Base-by-base conservation (phyloP, 2,888 invertebrate genomes). In the Pherbina coryleti region DNA sequence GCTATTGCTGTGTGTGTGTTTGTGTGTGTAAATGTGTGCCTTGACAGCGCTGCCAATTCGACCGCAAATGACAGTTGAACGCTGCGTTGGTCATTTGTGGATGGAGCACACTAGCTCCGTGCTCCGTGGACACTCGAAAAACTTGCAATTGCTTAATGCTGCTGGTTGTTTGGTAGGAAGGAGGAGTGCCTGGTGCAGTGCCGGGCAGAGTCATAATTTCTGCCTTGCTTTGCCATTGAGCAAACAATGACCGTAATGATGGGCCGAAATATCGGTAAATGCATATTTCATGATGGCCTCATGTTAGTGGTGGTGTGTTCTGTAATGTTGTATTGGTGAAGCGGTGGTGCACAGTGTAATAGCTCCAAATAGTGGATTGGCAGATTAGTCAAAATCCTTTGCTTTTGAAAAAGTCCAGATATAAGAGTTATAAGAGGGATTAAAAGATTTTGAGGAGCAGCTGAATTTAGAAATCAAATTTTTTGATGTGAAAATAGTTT, bases 21-120 rank as follows among this genome's bases (percentile, higher is more conserved):
- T n/a, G 53, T 19, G 53, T 19, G 53, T 53, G 53, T 19, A 17
- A 44, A 2, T 22, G 17, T 53, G 44, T 53, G 25, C n/a, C 22
- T 25, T 14, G 19, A 19, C 64, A 64, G 64, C 51, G 74, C 51
- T 74, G 74, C 74, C 74, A 64, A 19, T 51, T 49, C n/a, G 17
- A 64, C 62, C 64, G 51, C 71, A 57, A 34, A 57, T 71, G 71
- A 71, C 71, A 57, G 67, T 37, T 22, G 67, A 67, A 67, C 67
- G 67, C n/a, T 44, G 67, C 67, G 67, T 67, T 67, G 67, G 67
- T 67, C 67, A 49, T 44, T 49, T 67, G 67, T 22, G 67, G 67
- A 71, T 28, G 22, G 17, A 25, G 11, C n/a, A 28, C 28, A 19
- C 11, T 44, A 44, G 44, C 44, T 4, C 3, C 31, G 31, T 19